Conservation (phyloP, 2,888 invertebrate genomes). For the Antitype chi region DNA sequence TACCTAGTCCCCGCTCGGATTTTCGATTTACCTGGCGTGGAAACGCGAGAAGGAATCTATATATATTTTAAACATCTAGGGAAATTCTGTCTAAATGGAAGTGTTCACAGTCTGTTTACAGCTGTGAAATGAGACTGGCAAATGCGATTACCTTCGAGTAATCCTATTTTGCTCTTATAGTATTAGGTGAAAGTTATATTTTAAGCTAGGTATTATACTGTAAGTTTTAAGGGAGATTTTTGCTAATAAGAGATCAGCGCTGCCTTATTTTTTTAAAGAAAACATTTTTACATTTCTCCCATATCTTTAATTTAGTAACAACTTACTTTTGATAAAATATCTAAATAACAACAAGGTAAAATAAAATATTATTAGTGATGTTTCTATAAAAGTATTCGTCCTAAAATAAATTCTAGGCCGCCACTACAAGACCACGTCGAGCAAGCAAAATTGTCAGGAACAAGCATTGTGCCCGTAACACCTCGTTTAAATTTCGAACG, state of each 20-base stretch:
- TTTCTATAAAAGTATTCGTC: constrained; percentile 14
- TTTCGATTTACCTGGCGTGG: constrained; percentile 31
- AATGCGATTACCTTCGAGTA: constrained; percentile 56
- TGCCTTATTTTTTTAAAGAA: too few relatives aligned
- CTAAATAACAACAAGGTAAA: neutral
- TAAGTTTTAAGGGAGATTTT: neutral
- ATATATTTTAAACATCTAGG: constrained; percentile 51
- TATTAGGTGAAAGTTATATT: constrained; percentile 28
- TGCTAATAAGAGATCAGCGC: neutral
- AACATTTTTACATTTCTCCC: neutral
- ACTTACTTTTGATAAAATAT: neutral
- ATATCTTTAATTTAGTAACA: neutral
- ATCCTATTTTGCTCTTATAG: constrained; percentile 35
- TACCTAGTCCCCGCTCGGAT: constrained; percentile 6
- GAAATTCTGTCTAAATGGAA: constrained; percentile 43
- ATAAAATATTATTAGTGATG: neutral
- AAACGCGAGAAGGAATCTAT: neutral
- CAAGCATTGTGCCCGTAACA: constrained; percentile 63
- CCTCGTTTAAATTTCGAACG: constrained; percentile 80
- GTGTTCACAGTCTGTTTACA: constrained; percentile 39
- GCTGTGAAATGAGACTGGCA: constrained; percentile 31
- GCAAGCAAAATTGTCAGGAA: constrained; percentile 52
- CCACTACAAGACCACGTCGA: constrained; percentile 69
- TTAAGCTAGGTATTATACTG: constrained; percentile 1
- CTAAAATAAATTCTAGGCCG: constrained; percentile 59